These are phyloP conservation scores for Hyposoter didymator DNA, from an alignment of 2,888 invertebrate genomes.

Conservation along the genomic window DNA sequence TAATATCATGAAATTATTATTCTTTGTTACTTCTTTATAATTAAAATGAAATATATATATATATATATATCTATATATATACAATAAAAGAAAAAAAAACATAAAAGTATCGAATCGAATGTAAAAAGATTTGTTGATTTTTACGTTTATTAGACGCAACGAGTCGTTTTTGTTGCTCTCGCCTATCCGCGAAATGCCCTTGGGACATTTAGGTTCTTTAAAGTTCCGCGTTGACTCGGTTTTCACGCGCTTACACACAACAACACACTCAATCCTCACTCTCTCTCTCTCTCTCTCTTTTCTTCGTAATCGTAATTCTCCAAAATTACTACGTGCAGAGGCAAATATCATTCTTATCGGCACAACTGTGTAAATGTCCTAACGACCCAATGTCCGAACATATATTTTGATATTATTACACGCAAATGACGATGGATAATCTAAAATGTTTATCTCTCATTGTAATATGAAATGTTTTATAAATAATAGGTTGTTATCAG, in stretches of 20 bases:
- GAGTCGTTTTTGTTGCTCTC: background rate
- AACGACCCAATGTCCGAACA: constrained; percentile 7
- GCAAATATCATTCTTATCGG: background rate
- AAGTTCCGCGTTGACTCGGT: background rate
- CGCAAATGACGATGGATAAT: background rate
- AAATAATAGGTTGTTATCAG: background rate
- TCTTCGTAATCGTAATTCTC: background rate
- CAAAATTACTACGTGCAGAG: background rate
- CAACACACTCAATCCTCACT: background rate
- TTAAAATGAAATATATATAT: constrained; percentile 81
- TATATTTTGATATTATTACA: constrained; percentile 13
- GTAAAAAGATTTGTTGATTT: constrained; percentile 14
- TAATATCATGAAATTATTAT: constrained; percentile 83
- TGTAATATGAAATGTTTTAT: constrained; percentile 10
- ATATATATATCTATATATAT: constrained; percentile 22
- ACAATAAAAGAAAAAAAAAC: constrained; percentile 62
- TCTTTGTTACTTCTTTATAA: constrained; percentile 84
- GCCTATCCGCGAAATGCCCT: background rate
- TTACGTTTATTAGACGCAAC: background rate
- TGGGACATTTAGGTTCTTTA: background rate
- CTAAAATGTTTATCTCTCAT: background rate
- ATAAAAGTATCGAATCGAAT: constrained; percentile 5
- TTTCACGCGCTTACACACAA: background rate
- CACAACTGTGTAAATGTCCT: background rate
- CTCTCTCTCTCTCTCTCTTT: background rate